Percentiles rank a stretch among this genome's conserved stretches.
Conservation (phyloP, 64 coral and sea anemone species). For the Actinia tenebrosa region DNA sequence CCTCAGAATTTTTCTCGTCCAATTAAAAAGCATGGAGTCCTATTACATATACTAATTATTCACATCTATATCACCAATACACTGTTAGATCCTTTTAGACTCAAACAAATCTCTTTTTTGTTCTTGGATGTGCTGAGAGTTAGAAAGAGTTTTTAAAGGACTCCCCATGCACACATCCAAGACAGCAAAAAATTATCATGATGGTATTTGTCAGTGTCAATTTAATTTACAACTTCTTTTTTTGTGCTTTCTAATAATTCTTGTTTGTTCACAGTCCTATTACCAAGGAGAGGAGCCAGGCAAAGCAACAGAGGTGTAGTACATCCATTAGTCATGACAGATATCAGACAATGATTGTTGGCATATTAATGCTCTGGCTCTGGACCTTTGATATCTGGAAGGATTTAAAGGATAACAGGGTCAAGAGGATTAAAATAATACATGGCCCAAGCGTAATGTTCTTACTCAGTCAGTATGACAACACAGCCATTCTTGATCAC, state of each 20-base stretch:
- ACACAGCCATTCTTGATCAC: too few relatives aligned
- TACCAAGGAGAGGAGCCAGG: slow-evolving; percentile 7
- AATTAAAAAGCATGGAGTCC: too few relatives aligned
- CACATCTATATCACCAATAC: too few relatives aligned
- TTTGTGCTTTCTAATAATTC: not conserved
- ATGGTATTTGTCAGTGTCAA: not conserved
- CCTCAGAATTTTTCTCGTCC: too few relatives aligned
- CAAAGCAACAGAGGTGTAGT: slow-evolving; percentile 11
- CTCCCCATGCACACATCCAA: too few relatives aligned
- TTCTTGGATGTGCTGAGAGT: too few relatives aligned
- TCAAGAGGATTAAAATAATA: not conserved
- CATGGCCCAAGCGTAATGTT: not conserved
- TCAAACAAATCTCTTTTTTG: too few relatives aligned
- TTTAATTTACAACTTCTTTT: not conserved
- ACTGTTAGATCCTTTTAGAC: too few relatives aligned
- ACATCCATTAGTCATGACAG: not conserved
- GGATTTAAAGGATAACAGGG: not conserved
- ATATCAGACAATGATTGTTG: not conserved
- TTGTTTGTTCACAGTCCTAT: not conserved
- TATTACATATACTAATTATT: too few relatives aligned
- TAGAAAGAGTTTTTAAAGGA: too few relatives aligned
- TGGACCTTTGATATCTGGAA: not conserved
- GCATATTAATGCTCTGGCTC: not conserved
- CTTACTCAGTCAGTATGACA: too few relatives aligned
- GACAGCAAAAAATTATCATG: too few relatives aligned